Evolutionary conservation across 1,140 invertebrate genomes (phyloP), one percentile per base, ranked within the genome.

Genomic region (Eufriesea mexicana): DNA sequence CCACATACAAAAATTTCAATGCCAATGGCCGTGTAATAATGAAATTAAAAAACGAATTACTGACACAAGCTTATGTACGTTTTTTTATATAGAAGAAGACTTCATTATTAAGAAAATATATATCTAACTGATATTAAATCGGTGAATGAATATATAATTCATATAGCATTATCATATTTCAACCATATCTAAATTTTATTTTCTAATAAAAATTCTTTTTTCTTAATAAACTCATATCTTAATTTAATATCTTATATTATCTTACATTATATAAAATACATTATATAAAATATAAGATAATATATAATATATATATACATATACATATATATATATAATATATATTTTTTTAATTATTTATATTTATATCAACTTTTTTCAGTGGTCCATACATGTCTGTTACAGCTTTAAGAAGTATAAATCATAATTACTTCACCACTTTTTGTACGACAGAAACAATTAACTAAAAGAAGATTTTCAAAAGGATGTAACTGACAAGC

Each of bases 1-100:
- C 98, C 98, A 14, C 96, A 99, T 94, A 96, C 97, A 5, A 98
- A 97, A 94, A 98, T 99, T 87, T 95, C 96, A 77, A 99, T 99
- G 99, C 95, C 97, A 91, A 99, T 99, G 99, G 98, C 99, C 86
- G 97, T 99, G 62, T 99, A 68, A 70, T 2, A 42, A 8, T 16
- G 12, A 23, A 45, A 47, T 45, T 23, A 6, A 66, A 20, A 20
- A 10, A 45, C 18, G 14, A 20, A n/a, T 28, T 25, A 23, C 25
- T 45, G 28, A 55, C n/a, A 54, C 18, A 68, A 68, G n/a, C n/a
- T 51, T 71, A 51, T 71, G 12, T 51, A 71, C 47, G 51, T 0
- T 6, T 71, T 64, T 70, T 25, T 12, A 49, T 70, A 45, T 70
- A 70, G 12, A 70, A 68, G 16, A 42, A 42, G 5, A 81, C 62